Evolutionary conservation across 2,797 vertebrate species (phyloP).

Genomic region (Sebastolobus alascanus): DNA sequence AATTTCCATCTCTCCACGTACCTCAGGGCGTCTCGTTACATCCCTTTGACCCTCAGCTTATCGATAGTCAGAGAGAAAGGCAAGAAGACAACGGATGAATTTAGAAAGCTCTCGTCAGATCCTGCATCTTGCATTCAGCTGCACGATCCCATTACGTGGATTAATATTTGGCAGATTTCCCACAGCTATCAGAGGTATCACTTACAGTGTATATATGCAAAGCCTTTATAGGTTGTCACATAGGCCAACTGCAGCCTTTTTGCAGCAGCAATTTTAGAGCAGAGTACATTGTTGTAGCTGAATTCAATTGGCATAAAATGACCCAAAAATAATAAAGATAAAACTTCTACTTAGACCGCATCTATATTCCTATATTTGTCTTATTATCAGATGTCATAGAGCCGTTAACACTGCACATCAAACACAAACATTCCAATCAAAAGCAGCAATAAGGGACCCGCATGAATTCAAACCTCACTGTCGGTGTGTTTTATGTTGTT

Average conservation of each 20-base stretch:
- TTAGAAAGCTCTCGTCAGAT: constrained; percentile 63
- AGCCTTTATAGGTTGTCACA: constrained; percentile 10
- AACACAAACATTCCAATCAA: constrained; percentile 53
- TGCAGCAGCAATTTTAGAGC: background rate
- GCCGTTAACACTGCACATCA: background rate
- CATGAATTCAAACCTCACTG: constrained; percentile 88
- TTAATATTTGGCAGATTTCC: constrained; percentile 64
- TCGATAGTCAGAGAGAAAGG: constrained; percentile 43
- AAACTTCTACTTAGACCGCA: background rate
- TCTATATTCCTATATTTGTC: background rate
- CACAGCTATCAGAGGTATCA: constrained; percentile 14
- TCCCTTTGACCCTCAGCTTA: constrained; percentile 58
- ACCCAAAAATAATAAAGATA: background rate
- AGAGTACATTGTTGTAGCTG: background rate
- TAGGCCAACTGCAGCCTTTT: background rate
- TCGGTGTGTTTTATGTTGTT: constrained; percentile 70
- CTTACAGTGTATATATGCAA: constrained; percentile 18
- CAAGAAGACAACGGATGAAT: constrained; percentile 38
- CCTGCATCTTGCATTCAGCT: constrained; percentile 84
- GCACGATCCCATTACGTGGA: constrained; percentile 60
- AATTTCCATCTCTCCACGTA: constrained; percentile 28
- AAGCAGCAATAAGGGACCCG: constrained; percentile 91
- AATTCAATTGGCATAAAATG: background rate
- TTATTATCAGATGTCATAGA: background rate
- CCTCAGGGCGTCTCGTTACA: constrained; percentile 3